Evolutionary conservation across 2,888 invertebrate genomes (phyloP).

Genomic region (Acleris laterana): DNA sequence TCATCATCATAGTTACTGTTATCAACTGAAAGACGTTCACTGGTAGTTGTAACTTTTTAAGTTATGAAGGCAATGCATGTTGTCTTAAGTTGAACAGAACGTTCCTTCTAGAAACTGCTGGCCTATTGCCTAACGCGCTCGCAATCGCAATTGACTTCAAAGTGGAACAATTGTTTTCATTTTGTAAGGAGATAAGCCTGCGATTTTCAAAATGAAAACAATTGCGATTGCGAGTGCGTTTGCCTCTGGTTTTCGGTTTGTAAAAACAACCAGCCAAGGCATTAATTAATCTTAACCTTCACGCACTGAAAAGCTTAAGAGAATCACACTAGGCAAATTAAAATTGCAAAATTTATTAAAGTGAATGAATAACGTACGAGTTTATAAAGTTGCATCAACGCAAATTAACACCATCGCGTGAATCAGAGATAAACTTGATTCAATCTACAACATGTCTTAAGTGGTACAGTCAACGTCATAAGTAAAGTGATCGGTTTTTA

Average conservation of each 20-base stretch:
- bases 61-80: too few species aligned
- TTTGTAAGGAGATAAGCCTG: too few species aligned
- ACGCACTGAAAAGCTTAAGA: slow-evolving; percentile 16
- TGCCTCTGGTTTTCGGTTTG: too few species aligned
- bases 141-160: too few species aligned
- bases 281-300: slow-evolving; percentile 7
- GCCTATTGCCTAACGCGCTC: too few species aligned
- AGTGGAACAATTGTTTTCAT: too few species aligned
- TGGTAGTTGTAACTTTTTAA: neutral
- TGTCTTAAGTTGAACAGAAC: too few species aligned
- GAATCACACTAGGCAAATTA: slow-evolving; percentile 13
- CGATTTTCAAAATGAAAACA: too few species aligned
- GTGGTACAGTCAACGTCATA: too few species aligned
- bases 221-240: too few species aligned
- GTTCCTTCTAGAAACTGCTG: too few species aligned
- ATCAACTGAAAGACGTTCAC: neutral
- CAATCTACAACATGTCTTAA: neutral
- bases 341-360: slow-evolving; percentile 15
- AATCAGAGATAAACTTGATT: neutral
- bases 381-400: slow-evolving; percentile 10
- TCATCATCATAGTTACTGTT: neutral
- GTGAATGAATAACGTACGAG: slow-evolving; percentile 10
- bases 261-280: neutral
- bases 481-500: too few species aligned
- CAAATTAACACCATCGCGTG: neutral